Evolutionary conservation across 2,888 invertebrate species (phyloP).

Genomic region (Orthonychiurus folsomi): DNA sequence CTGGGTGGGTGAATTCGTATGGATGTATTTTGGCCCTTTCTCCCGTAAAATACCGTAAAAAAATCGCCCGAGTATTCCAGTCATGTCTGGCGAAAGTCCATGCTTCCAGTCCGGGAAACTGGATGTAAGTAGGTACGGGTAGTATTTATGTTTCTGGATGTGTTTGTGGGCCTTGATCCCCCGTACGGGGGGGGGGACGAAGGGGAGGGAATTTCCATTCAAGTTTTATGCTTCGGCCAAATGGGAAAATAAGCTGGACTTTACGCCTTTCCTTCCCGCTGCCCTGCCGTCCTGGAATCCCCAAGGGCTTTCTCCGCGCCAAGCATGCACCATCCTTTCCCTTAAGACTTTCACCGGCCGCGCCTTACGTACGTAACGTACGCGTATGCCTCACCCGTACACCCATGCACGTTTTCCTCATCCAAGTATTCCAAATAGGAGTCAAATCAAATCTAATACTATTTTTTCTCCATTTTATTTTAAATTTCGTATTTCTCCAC

Average conservation of each 20-base stretch:
- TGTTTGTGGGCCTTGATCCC: not conserved
- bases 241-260: constrained; percentile 40
- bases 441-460: not conserved
- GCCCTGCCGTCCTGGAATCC: no score
- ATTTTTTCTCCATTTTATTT: not conserved
- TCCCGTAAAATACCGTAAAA: no score
- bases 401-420: no score
- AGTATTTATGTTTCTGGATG: constrained; percentile 3
- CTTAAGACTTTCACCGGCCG: no score
- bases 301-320: constrained; percentile 14
- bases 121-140: not conserved
- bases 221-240: constrained; percentile 29
- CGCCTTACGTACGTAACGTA: no score
- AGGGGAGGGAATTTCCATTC: constrained; percentile 21
- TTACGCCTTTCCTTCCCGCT: constrained; percentile 28
- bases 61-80: not conserved
- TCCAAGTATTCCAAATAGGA: no score
- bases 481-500: not conserved
- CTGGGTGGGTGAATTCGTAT: no score
- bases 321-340: constrained; percentile 4
- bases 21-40: no score
- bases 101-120: no score
- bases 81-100: not conserved
- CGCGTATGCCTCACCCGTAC: no score
- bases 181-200: constrained; percentile 12